Evolutionary conservation across 2,797 vertebrate species (phyloP).

Genomic region (Antrozous pallidus): DNA sequence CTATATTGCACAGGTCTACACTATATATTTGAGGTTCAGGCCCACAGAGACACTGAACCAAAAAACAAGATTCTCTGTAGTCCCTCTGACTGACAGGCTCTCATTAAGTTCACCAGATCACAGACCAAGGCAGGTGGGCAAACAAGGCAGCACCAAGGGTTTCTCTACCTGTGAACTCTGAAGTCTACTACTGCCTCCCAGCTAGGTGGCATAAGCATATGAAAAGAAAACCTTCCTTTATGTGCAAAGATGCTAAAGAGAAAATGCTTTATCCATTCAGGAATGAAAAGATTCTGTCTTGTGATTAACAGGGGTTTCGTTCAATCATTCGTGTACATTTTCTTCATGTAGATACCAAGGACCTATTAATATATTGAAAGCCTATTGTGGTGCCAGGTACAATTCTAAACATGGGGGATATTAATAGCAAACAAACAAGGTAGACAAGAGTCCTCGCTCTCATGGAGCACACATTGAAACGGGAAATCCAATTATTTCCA

Average conservation of each 20-base stretch:
- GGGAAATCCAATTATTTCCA: not conserved
- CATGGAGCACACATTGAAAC: not conserved
- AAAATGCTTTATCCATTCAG: not conserved
- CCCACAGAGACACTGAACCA: not conserved
- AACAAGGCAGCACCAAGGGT: not conserved
- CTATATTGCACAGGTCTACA: not conserved
- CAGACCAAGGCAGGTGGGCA: not conserved
- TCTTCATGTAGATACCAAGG: not conserved
- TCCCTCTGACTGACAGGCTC: not conserved
- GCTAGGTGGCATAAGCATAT: not conserved
- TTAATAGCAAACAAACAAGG: not conserved
- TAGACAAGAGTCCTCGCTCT: not conserved
- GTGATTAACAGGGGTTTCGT: not conserved
- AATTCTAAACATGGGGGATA: not conserved
- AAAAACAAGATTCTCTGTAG: not conserved
- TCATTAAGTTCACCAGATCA: not conserved
- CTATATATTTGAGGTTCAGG: not conserved
- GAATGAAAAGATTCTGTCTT: not conserved
- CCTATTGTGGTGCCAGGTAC: not conserved
- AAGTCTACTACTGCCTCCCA: not conserved
- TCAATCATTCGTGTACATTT: not conserved
- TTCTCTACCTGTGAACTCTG: not conserved
- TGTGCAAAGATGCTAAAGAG: slow-evolving; percentile 38
- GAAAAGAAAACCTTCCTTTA: not conserved
- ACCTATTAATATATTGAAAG: not conserved